phyloP scores from a whole-genome alignment of 2,888 invertebrate species.

The Cosmia trapezina region DNA sequence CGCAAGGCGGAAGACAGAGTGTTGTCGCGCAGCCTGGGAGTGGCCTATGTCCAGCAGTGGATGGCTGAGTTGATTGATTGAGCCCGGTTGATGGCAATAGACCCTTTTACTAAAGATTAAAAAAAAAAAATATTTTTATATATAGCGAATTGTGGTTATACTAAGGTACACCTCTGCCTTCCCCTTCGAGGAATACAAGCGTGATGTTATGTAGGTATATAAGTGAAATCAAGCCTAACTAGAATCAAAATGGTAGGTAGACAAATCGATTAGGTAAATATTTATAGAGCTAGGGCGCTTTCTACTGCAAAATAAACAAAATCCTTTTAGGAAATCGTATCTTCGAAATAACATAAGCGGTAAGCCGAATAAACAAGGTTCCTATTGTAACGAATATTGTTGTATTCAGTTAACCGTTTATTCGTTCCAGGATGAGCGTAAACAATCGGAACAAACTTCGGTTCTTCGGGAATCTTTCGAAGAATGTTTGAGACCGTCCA shows the following conservation, averaged over 20 bases:
- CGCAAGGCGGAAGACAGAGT: too few species aligned
- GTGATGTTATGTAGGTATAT: too few species aligned
- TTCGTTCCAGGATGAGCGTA: not conserved
- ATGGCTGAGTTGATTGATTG: too few species aligned
- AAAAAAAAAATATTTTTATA: too few species aligned
- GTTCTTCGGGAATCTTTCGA: not conserved
- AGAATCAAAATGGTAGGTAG: not conserved
- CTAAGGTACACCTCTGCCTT: too few species aligned
- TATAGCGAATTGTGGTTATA: too few species aligned
- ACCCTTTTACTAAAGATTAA: too few species aligned
- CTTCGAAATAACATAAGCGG: not conserved
- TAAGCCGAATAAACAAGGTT: slow-evolving; percentile 6
- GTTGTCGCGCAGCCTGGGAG: too few species aligned
- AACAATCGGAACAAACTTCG: slow-evolving; percentile 13
- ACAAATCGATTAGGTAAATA: not conserved
- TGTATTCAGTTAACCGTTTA: slow-evolving; percentile 23
- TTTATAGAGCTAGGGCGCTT: not conserved
- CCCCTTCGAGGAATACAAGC: too few species aligned
- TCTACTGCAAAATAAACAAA: not conserved
- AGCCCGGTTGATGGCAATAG: too few species aligned
- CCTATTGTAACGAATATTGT: slow-evolving; percentile 18
- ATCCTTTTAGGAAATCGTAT: not conserved
- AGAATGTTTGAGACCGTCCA: not conserved
- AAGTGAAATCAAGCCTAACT: not conserved
- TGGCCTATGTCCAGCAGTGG: too few species aligned